Conservation (phyloP, 2,113 vertebrate species). For the Vulpes lagopus region DNA sequence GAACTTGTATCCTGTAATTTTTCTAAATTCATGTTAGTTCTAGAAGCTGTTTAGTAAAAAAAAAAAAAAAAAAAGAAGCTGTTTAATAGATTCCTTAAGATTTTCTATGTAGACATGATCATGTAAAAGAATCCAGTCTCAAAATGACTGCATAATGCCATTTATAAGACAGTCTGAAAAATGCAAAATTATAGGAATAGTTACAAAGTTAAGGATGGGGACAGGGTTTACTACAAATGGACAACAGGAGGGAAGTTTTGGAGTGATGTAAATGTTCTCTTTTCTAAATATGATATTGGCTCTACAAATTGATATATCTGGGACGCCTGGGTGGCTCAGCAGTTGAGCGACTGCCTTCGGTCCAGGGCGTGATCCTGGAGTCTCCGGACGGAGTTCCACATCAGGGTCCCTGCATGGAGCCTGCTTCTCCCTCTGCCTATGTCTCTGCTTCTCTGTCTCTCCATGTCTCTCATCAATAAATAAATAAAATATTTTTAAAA, state of each 20-base stretch:
- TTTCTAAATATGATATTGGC: neutral
- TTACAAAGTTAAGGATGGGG: neutral
- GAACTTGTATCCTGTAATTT: neutral
- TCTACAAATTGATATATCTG: neutral
- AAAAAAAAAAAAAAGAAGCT: neutral
- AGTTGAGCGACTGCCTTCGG: too few species aligned
- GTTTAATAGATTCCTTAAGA: neutral
- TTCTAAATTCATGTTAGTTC: conserved; percentile 43
- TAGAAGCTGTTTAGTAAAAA: neutral
- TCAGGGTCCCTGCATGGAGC: too few species aligned
- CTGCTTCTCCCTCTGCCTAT: too few species aligned
- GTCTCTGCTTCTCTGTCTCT: too few species aligned
- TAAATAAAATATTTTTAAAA: too few species aligned
- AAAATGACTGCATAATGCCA: neutral
- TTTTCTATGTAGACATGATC: neutral
- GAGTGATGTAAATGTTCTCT: conserved; percentile 1
- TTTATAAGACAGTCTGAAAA: neutral
- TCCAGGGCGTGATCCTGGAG: too few species aligned
- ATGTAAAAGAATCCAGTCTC: neutral
- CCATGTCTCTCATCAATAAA: too few species aligned
- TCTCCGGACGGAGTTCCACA: too few species aligned
- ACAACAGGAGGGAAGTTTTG: neutral
- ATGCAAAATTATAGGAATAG: neutral
- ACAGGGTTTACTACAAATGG: neutral
- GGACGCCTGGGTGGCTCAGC: too few species aligned